Percentiles rank a stretch among this genome's conserved stretches.
These are phyloP conservation scores for Brachynemurus nebulosus DNA, from an alignment of 2,888 invertebrate species.

Conservation along the genomic window DNA sequence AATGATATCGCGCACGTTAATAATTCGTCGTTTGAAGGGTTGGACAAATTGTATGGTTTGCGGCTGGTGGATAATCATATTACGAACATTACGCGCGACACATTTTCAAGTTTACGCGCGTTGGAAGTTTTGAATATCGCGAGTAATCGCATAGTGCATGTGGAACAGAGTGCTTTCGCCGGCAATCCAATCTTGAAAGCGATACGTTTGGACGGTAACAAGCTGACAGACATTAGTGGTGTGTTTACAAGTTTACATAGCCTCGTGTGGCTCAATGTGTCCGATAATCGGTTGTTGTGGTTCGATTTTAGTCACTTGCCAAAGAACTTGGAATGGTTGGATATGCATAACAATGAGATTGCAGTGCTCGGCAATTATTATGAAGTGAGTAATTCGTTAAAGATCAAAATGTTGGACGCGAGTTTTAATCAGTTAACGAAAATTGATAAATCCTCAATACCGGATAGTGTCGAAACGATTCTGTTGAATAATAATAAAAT, in stretches of 20 bases:
- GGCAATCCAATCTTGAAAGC: constrained; percentile 59
- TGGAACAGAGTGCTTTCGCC: constrained; percentile 65
- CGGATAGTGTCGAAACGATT: constrained; percentile 56
- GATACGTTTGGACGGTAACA: constrained; percentile 64
- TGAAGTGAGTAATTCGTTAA: constrained; percentile 46
- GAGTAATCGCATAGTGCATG: constrained; percentile 60
- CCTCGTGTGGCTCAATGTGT: constrained; percentile 68
- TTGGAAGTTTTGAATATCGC: constrained; percentile 69
- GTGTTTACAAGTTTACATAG: constrained; percentile 60
- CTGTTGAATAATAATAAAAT: constrained; percentile 64
- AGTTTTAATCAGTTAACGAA: constrained; percentile 57
- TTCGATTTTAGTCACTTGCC: constrained; percentile 73
- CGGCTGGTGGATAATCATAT: constrained; percentile 69
- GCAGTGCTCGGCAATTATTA: constrained; percentile 60
- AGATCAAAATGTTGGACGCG: constrained; percentile 62
- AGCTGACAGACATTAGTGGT: constrained; percentile 61
- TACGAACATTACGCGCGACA: constrained; percentile 59
- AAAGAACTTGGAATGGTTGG: constrained; percentile 60
- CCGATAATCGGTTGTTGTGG: constrained; percentile 62
- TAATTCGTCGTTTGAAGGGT: constrained; percentile 56
- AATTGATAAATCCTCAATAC: constrained; percentile 53
- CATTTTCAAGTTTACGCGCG: constrained; percentile 54
- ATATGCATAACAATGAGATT: constrained; percentile 68
- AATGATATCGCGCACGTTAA: constrained; percentile 61
- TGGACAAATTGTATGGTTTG: constrained; percentile 60